phyloP scores from a whole-genome alignment of 2,113 vertebrate genomes.

The Catharus bicknelli region DNA sequence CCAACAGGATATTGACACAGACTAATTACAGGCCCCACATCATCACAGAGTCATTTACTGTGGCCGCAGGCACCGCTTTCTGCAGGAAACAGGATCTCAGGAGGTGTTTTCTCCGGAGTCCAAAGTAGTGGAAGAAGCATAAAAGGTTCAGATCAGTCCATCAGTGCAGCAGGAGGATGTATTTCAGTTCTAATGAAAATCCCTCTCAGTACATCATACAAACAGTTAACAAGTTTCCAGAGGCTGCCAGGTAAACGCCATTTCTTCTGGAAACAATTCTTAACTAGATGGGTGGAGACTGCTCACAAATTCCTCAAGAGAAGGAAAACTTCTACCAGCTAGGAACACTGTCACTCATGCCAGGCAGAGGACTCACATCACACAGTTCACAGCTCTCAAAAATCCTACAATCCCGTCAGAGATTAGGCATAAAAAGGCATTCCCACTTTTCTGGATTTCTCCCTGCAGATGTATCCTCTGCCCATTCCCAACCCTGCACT shows the following conservation, averaged over 20 bases:
- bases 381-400: not conserved
- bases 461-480: not conserved
- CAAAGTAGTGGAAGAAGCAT: not conserved
- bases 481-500: not conserved
- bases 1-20: slow-evolving; percentile 29
- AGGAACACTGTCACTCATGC: not conserved
- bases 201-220: not conserved
- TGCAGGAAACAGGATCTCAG: slow-evolving; percentile 19
- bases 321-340: slow-evolving; percentile 20
- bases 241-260: slow-evolving; percentile 38
- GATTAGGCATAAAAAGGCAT: not conserved
- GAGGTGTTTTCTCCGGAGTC: not conserved
- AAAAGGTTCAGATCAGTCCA: not conserved
- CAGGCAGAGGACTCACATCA: not conserved
- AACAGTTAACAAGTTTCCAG: slow-evolving; percentile 36
- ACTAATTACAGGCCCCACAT: slow-evolving; percentile 50
- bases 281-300: slow-evolving; percentile 27
- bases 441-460: not conserved
- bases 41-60: slow-evolving; percentile 36
- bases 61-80: slow-evolving; percentile 22
- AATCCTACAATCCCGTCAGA: not conserved
- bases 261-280: slow-evolving; percentile 48
- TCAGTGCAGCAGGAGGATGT: not conserved
- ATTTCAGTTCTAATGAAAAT: not conserved
- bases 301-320: slow-evolving; percentile 58